These are phyloP conservation scores for Lasioglossum lativentre DNA, from an alignment of 2,888 invertebrate genomes.

Conservation along the genomic window DNA sequence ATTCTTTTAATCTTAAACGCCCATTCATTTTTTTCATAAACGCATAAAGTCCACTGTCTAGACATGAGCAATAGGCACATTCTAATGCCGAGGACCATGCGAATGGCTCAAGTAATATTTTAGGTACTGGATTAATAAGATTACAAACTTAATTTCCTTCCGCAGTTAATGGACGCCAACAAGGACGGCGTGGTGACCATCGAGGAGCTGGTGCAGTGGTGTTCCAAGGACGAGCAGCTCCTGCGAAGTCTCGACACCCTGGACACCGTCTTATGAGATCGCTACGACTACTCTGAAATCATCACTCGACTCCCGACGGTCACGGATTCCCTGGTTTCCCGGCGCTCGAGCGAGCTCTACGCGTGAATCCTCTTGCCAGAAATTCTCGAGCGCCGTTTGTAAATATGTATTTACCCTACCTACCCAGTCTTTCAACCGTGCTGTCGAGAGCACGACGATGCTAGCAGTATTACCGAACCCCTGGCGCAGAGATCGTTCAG, in stretches of 20 bases:
- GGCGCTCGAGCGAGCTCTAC: constrained; percentile 37
- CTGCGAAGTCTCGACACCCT: constrained; percentile 90
- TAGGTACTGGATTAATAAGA: background rate
- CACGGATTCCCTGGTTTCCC: constrained; percentile 4
- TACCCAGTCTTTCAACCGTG: constrained; percentile 80
- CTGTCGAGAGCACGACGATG: constrained; percentile 45
- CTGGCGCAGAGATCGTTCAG: constrained; percentile 3
- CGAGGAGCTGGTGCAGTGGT: constrained; percentile 93
- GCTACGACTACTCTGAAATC: constrained; percentile 36
- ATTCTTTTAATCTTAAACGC: too few relatives aligned
- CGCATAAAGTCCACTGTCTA: too few relatives aligned
- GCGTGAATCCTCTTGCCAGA: constrained; percentile 14
- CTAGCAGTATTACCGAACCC: constrained; percentile 48
- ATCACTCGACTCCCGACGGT: constrained; percentile 13
- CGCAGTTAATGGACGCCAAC: constrained; percentile 92
- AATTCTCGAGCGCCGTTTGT: constrained; percentile 69
- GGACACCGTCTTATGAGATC: constrained; percentile 90
- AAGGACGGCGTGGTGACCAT: constrained; percentile 93
- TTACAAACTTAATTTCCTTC: constrained; percentile 52
- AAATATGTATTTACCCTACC: constrained; percentile 77
- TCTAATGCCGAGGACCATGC: too few relatives aligned
- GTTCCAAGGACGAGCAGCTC: constrained; percentile 90
- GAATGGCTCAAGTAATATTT: too few relatives aligned
- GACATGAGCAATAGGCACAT: too few relatives aligned
- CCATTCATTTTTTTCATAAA: too few relatives aligned